A percentile compares a stretch with the other conserved stretches of the same genome.
These are phyloP conservation scores for Entelurus aequoreus DNA, from an alignment of 2,113 vertebrate species.

Conservation along the genomic window DNA sequence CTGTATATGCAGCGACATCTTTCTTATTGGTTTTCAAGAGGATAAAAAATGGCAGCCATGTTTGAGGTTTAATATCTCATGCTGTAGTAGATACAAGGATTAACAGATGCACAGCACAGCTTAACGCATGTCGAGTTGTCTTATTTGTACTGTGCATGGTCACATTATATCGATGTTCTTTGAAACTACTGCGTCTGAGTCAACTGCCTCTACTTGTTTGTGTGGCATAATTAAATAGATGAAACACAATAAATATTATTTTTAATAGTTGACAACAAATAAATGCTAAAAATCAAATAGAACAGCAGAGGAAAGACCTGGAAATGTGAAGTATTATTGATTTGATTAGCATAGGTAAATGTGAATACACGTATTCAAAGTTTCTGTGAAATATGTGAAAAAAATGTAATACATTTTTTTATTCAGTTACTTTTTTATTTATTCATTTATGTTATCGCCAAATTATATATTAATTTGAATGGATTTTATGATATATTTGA, in stretches of 20 bases:
- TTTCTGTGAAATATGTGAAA: too few relatives aligned
- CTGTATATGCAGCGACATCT: background rate
- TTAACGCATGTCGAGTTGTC: background rate
- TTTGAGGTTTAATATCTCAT: slow-evolving; percentile 27
- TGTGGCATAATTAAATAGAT: too few relatives aligned
- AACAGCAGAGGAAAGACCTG: too few relatives aligned
- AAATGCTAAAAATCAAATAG: too few relatives aligned
- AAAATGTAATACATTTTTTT: background rate
- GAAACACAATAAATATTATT: too few relatives aligned
- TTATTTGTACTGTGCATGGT: background rate
- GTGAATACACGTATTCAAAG: background rate
- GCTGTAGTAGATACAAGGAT: slow-evolving; percentile 23
- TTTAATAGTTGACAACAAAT: too few relatives aligned
- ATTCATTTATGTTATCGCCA: background rate
- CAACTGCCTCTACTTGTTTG: too few relatives aligned
- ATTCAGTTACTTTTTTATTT: background rate
- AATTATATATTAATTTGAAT: too few relatives aligned
- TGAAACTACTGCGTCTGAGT: background rate
- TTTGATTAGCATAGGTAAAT: background rate
- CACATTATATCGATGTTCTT: slow-evolving; percentile 9
- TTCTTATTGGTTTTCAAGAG: slow-evolving; percentile 1
- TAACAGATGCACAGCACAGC: background rate
- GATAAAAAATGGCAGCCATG: slow-evolving; percentile 33
- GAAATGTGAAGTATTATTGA: too few relatives aligned
- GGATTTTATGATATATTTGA: too few relatives aligned